Conservation (phyloP, 1,140 invertebrate species). For the Camponotus vicinus region DNA sequence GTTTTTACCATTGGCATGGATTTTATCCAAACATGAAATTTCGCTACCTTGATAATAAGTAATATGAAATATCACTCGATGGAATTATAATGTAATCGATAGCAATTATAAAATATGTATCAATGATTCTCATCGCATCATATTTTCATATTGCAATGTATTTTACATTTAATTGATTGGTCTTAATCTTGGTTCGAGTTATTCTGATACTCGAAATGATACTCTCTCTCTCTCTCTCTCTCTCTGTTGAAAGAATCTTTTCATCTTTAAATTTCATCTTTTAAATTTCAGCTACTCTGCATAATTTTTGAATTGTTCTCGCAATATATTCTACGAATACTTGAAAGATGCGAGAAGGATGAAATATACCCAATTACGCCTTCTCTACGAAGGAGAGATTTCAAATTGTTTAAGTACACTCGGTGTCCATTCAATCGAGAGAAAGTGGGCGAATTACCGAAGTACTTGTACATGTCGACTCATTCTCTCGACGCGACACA, state of each 20-base stretch:
- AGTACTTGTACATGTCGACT: constrained; percentile 31
- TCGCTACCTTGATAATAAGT: too few species aligned
- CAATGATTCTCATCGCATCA: not conserved
- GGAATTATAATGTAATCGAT: not conserved
- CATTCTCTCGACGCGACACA: constrained; percentile 18
- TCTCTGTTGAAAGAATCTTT: not conserved
- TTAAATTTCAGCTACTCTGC: not conserved
- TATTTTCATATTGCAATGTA: not conserved
- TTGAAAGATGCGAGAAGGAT: constrained; percentile 1
- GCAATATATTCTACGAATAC: not conserved
- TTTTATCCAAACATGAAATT: too few species aligned
- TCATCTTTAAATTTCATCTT: not conserved
- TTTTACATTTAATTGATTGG: not conserved
- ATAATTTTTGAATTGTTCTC: not conserved
- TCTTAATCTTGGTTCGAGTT: not conserved
- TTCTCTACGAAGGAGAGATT: constrained; percentile 14
- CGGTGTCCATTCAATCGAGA: constrained; percentile 22
- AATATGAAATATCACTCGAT: too few species aligned
- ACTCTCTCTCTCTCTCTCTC: not conserved
- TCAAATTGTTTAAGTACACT: constrained; percentile 43
- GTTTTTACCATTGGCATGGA: too few species aligned
- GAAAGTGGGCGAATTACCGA: constrained; percentile 43
- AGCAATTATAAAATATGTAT: not conserved
- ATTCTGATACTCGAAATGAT: not conserved
- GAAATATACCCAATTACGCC: constrained; percentile 30